Base-by-base conservation (phyloP, 2,888 invertebrate species). In the Cyclophora albipunctata region DNA sequence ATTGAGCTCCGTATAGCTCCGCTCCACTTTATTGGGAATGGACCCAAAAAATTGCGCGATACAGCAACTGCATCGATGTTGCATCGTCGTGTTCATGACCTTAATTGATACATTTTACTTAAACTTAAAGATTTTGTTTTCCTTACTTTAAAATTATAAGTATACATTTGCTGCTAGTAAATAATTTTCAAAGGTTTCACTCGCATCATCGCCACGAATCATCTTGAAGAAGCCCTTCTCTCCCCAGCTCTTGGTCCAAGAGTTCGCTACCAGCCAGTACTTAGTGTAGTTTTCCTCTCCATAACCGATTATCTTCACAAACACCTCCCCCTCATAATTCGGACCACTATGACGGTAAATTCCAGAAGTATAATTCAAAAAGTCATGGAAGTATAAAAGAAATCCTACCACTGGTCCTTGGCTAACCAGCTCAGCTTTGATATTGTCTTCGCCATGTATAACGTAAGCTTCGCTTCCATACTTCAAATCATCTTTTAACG, bases 241-340 rank as follows among this genome's bases (percentile, higher is more conserved):
- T 55, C 96, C 96, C 95, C 95, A 96, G 72, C 95, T 94, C 1
- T 88, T 85, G 76, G 95, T 95, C 96, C 96, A 96, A 0, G 94
- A 95, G 82, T 96, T 96, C 50, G 94, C 95, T 55, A 93, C 90
- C 5, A 94, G 84, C 96, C 96, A 96, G 74, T 95, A 96, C 3
- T 92, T 91, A 2, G 89, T 89, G 3, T 90, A 90, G 42, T 90
- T 85, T 52, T 94, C 92, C 0, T 89, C 90, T 34, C 96, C 96
- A 93, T 95, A 96, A 4, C 96, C 95, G 41, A 96, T 91, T 63
- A 92, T 92, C 42, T 56, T 58, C 1, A 54, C 47, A 33, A 20
- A 20, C 1, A 20, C 20, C 20, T 52, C 56, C 34, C 54, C 56
- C 1, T 6, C 4, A 40, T 45, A 42, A 3, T 48, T 0, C 6